phyloP scores from a whole-genome alignment of 2,888 invertebrate species.

The Seira ritae region DNA sequence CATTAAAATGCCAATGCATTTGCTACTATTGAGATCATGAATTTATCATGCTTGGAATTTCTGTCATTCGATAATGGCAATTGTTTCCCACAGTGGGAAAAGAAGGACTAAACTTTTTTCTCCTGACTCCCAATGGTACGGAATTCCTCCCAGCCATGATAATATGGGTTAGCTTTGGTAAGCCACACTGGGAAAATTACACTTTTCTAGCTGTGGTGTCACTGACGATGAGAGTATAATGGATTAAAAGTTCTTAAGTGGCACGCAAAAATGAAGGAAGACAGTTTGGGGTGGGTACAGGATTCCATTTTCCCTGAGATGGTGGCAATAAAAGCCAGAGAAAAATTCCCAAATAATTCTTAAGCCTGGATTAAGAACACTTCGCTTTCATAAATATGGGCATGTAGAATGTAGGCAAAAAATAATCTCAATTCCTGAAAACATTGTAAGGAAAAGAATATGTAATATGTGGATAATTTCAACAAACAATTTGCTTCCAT shows the following conservation, averaged over 20 bases:
- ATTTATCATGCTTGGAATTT: neutral
- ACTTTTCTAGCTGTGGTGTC: neutral
- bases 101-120: constrained; percentile 13
- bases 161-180: neutral
- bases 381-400: too few species aligned
- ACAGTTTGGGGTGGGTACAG: neutral
- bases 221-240: constrained; percentile 17
- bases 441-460: too few species aligned
- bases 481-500: too few species aligned
- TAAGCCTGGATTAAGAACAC: too few species aligned
- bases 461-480: too few species aligned
- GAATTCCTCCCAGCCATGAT: neutral
- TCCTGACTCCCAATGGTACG: neutral
- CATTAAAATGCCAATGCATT: neutral
- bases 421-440: too few species aligned
- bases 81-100: neutral
- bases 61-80: neutral
- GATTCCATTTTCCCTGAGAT: neutral
- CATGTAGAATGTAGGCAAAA: too few species aligned
- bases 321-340: neutral
- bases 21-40: neutral
- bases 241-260: constrained; percentile 32
- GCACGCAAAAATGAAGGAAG: neutral
- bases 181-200: neutral
- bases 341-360: neutral